Evolutionary conservation across 64 coral and sea anemone species (phyloP).

Genomic region (Catalaphyllia jardinei): DNA sequence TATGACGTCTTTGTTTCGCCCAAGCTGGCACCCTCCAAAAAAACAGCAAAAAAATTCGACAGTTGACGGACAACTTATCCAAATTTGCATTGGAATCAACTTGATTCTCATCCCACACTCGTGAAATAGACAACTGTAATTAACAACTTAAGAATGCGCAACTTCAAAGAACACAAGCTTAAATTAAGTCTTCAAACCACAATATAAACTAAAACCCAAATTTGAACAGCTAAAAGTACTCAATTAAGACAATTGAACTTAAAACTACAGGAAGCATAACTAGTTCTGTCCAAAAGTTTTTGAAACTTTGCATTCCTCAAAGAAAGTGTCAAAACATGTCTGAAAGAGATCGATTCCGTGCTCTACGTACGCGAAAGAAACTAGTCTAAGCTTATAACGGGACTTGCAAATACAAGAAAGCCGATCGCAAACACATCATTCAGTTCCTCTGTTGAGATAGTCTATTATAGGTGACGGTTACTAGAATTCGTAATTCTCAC

Average conservation of each 20-base stretch:
- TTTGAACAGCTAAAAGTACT: background rate
- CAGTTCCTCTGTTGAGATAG: no score
- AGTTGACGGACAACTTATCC: no score
- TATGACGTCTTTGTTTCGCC: no score
- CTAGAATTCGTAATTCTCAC: conserved; percentile 14
- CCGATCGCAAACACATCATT: background rate
- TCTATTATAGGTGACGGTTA: no score
- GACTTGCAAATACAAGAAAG: background rate
- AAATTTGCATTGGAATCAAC: background rate
- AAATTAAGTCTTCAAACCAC: background rate
- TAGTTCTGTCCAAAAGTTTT: background rate
- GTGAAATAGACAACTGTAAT: background rate
- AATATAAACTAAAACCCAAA: background rate
- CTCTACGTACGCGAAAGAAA: background rate
- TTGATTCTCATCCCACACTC: background rate
- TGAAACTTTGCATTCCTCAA: background rate
- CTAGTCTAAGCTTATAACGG: no score
- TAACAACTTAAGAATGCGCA: background rate
- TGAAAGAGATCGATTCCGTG: background rate
- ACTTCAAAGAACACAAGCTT: background rate
- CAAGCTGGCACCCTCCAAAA: no score
- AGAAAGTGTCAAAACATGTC: background rate
- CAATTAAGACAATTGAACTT: background rate
- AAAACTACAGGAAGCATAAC: background rate
- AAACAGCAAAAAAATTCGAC: no score